A percentile compares a stretch with the other conserved stretches of the same genome.
phyloP scores from a whole-genome alignment of 2,888 invertebrate species.

The Acleris laterana region DNA sequence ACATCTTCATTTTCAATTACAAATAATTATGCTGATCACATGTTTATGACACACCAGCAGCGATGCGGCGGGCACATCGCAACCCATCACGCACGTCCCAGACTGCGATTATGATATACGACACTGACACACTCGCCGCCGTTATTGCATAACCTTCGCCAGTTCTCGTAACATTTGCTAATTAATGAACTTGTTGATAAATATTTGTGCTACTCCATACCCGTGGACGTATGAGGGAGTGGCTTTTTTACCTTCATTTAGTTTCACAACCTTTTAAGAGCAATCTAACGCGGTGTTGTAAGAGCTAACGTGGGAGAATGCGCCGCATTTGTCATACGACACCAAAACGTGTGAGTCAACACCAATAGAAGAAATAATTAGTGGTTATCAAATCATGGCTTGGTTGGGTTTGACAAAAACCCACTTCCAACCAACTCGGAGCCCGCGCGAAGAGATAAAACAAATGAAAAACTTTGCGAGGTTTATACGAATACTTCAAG shows the following conservation, averaged over 20 bases:
- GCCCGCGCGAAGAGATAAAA: slow-evolving; percentile 7
- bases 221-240: slow-evolving; percentile 46
- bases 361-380: slow-evolving; percentile 25
- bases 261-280: slow-evolving; percentile 51
- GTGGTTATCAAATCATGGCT: slow-evolving; percentile 11
- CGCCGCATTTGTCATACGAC: slow-evolving; percentile 33
- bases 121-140: slow-evolving; percentile 35
- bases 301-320: slow-evolving; percentile 46
- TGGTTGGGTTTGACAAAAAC: slow-evolving; percentile 3
- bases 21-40: slow-evolving; percentile 70
- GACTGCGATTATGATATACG: slow-evolving; percentile 42
- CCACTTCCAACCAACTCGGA: not conserved
- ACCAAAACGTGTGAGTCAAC: slow-evolving; percentile 26
- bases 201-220: slow-evolving; percentile 41
- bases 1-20: slow-evolving; percentile 32
- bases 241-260: slow-evolving; percentile 48
- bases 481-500: slow-evolving; percentile 32
- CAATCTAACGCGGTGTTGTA: slow-evolving; percentile 47
- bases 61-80: slow-evolving; percentile 50
- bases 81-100: slow-evolving; percentile 51
- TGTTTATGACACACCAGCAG: slow-evolving; percentile 56
- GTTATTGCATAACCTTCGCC: slow-evolving; percentile 50
- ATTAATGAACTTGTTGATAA: slow-evolving; percentile 55
- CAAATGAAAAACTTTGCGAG: slow-evolving; percentile 23
- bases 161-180: slow-evolving; percentile 55